Conservation (phyloP, 2,113 vertebrate species). For the Sardina pilchardus region DNA sequence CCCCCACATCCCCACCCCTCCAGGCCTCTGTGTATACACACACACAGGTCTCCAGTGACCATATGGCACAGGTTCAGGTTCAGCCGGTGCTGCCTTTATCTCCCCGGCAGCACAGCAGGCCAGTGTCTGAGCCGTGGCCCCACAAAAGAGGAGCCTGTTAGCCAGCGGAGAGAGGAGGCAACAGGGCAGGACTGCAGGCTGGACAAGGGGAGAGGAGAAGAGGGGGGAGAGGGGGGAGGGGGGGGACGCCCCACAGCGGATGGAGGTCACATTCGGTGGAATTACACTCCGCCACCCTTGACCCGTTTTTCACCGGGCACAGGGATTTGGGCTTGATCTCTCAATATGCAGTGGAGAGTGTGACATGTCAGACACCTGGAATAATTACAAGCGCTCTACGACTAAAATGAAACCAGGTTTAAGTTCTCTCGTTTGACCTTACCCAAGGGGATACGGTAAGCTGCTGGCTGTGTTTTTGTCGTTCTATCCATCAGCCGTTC, state of each 20-base stretch:
- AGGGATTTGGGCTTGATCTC: not conserved
- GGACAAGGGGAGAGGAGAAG: not conserved
- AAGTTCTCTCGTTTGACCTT: not conserved
- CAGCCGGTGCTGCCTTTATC: not conserved
- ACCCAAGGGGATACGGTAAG: not conserved
- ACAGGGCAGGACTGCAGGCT: not conserved
- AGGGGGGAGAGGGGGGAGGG: not conserved
- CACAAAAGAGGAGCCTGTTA: not conserved
- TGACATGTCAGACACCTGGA: not conserved
- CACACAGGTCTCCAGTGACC: not conserved
- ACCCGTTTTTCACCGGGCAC: not conserved
- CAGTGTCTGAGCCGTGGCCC: not conserved
- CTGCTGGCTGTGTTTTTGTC: not conserved
- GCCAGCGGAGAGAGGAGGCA: not conserved
- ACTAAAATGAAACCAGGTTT: not conserved
- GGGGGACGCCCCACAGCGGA: not conserved
- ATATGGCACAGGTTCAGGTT: constrained; percentile 20
- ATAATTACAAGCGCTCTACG: not conserved
- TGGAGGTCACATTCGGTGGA: constrained; percentile 25
- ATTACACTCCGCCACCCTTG: constrained; percentile 25
- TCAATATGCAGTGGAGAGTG: not conserved
- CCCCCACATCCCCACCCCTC: not conserved
- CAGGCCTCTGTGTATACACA: constrained; percentile 17
- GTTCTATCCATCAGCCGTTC: not conserved
- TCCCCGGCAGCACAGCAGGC: not conserved